A percentile compares a stretch with the other conserved stretches of the same genome.
Conservation (phyloP, 2,113 vertebrate species). For the Oryzias javanicus region DNA sequence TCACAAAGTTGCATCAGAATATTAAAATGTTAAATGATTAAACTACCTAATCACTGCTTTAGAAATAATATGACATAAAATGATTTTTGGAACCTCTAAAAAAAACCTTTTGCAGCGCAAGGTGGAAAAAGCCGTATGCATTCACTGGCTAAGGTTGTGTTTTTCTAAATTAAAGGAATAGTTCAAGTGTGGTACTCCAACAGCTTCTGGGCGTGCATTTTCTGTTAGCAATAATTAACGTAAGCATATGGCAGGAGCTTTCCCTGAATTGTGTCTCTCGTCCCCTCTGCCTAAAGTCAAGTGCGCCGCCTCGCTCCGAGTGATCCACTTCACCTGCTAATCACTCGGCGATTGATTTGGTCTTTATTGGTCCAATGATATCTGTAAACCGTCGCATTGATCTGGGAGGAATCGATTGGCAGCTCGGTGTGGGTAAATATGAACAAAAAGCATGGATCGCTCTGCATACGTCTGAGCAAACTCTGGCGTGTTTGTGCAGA, state of each 20-base stretch:
- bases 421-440: constrained; percentile 63
- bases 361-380: constrained; percentile 64
- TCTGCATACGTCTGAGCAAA: constrained; percentile 39
- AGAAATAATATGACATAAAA: no score
- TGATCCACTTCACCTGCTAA: constrained; percentile 69
- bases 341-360: constrained; percentile 65
- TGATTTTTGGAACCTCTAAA: no score
- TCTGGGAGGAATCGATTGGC: constrained; percentile 67
- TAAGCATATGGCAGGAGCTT: constrained; percentile 57
- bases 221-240: constrained; percentile 63
- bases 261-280: constrained; percentile 19
- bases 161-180: constrained; percentile 62
- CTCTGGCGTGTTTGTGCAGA: constrained; percentile 15
- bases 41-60: no score
- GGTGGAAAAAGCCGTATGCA: constrained; percentile 42
- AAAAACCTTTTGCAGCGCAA: constrained; percentile 50
- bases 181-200: constrained; percentile 60
- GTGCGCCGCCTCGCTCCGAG: constrained; percentile 15
- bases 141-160: constrained; percentile 59
- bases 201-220: constrained; percentile 50
- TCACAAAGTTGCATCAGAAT: no score
- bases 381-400: constrained; percentile 68
- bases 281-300: constrained; percentile 14
- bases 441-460: constrained; percentile 61
- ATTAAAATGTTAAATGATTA: no score